Base-by-base conservation (phyloP, 1,140 invertebrate species). In the Eurosta solidaginis region DNA sequence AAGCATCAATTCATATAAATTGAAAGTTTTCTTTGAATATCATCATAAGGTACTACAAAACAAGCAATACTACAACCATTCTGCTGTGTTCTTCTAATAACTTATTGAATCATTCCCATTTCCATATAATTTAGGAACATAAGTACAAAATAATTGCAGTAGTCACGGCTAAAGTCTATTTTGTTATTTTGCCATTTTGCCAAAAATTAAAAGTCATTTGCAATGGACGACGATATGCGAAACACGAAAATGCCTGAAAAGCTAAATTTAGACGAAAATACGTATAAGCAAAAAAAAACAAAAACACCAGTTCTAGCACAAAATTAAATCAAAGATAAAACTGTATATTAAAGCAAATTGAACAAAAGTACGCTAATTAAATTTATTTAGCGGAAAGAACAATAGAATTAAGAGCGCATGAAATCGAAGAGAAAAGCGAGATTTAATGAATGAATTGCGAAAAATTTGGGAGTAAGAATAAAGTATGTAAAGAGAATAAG, bases 251-350 rank as follows among this genome's bases (percentile, higher is more conserved):
- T 45, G 73, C 40, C 73, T 74, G 73, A 74, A 74, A 45, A 25
- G 73, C 73, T 74, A 74, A 44, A 74, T 42, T 74, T 74, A 74
- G 73, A 42, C 73, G 36, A 14, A 44, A 47, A 9, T 45, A 47
- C 73, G 73, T 44, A 25, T 17, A 74, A 25, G 73, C 73, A 2
- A 7, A 45, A 42, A 42, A 73, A 73, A 12, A 14, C 14, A 63
- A 4, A 27, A 4, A 63, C 7, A 49, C 10, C 45, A 10, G 14
- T 17, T 44, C n/a, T 10, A 4, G n/a, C n/a, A 49, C 17, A 59
- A n/a, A n/a, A n/a, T 4, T 33, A 12, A 59, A 10, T 22, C 54
- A 59, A 17, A 59, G n/a, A 10, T 5, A 59, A 9, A 5, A 59
- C 14, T 29, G 14, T 22, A 29, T 33, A 59, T n/a, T 36, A 14